These are phyloP conservation scores for Ariolimax columbianus DNA, from an alignment of 2,888 invertebrate genomes.

Conservation along the genomic window DNA sequence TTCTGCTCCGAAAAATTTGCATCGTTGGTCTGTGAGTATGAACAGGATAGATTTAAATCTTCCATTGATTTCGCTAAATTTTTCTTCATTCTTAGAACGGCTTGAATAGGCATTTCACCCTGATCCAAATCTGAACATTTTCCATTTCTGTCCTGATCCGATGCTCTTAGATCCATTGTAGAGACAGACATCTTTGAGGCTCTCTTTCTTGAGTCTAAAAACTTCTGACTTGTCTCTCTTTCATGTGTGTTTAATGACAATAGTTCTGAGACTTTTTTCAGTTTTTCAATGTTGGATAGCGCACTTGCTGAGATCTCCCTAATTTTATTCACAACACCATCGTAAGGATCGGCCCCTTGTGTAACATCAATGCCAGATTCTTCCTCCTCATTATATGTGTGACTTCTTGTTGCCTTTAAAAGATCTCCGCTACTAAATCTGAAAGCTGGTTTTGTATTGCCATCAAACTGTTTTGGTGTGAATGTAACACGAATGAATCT, in stretches of 20 bases:
- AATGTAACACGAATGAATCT: conserved; percentile 54
- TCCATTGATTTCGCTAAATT: conserved; percentile 52
- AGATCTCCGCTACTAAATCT: conserved; percentile 28
- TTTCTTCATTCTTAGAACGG: conserved; percentile 46
- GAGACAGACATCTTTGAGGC: conserved; percentile 40
- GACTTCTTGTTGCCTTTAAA: background rate
- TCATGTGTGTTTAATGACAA: conserved; percentile 23
- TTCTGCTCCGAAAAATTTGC: background rate
- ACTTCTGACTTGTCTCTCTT: background rate
- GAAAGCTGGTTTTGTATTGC: background rate
- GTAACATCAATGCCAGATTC: conserved; percentile 53
- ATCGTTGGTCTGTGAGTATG: background rate
- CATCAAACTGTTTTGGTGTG: conserved; percentile 42
- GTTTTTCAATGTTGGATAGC: conserved; percentile 51
- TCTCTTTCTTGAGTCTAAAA: background rate
- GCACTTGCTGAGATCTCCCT: conserved; percentile 54
- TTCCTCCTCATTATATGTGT: background rate
- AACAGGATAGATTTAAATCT: conserved; percentile 6
- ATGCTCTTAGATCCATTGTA: conserved; percentile 41
- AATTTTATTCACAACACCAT: conserved; percentile 51
- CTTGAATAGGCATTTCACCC: conserved; percentile 35
- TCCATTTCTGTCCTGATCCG: background rate
- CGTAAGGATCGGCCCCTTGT: conserved; percentile 52
- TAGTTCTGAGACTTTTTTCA: conserved; percentile 52
- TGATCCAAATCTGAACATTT: background rate